phyloP scores from a whole-genome alignment of 2,113 vertebrate genomes.

The Rhodinocichla rosea region DNA sequence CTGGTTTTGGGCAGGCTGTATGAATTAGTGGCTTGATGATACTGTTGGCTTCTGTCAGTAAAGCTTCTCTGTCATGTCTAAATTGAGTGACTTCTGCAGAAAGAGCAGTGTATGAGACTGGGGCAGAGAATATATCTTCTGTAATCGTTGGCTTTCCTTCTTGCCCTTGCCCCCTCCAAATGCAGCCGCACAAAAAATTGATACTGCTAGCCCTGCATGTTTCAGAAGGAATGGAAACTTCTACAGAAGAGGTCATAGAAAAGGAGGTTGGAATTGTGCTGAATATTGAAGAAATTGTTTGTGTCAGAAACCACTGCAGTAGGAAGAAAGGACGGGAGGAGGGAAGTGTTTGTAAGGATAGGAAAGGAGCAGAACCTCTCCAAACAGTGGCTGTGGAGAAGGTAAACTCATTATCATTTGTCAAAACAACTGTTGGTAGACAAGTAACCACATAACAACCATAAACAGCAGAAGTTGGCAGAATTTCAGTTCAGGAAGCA shows the following conservation, averaged over 20 bases:
- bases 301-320: neutral
- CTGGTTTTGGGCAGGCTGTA: fast-evolving
- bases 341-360: neutral
- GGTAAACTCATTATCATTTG: neutral
- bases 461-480: neutral
- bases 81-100: neutral
- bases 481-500: slow-evolving; percentile 20
- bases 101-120: neutral
- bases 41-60: neutral
- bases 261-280: neutral
- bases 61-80: neutral
- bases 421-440: neutral
- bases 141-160: neutral
- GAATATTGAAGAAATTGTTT: neutral
- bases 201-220: neutral
- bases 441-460: neutral
- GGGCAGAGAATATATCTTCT: neutral
- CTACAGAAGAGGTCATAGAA: neutral
- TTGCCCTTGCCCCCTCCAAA: neutral
- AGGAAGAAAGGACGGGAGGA: neutral
- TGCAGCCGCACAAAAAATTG: neutral
- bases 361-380: neutral
- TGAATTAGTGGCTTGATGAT: neutral
- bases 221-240: neutral
- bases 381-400: neutral